Percentiles rank a stretch among this genome's conserved stretches.
phyloP scores from a whole-genome alignment of 2,797 vertebrate species.

The Pampus argenteus region DNA sequence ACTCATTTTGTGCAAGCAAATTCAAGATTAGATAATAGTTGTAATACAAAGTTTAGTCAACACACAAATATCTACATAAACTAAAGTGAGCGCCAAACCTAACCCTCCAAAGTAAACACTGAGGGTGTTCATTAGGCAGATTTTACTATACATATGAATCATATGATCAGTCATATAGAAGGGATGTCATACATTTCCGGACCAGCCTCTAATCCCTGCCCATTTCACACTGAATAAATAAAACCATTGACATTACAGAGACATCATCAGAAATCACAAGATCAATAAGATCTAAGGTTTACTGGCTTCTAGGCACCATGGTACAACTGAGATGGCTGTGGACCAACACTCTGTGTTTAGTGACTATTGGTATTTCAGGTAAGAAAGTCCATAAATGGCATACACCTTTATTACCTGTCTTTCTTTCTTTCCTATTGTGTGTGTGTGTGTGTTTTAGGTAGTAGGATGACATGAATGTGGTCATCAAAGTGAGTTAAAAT shows the following conservation, averaged over 20 bases:
- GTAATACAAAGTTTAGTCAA: slow-evolving; percentile 3
- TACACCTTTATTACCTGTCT: neutral
- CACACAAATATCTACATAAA: slow-evolving; percentile 16
- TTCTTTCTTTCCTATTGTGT: no score
- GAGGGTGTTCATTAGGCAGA: slow-evolving; percentile 30
- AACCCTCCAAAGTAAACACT: slow-evolving; percentile 45
- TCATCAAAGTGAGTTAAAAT: neutral
- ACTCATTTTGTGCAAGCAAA: slow-evolving; percentile 3
- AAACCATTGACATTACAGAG: slow-evolving; percentile 24
- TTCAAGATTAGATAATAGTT: slow-evolving; percentile 28
- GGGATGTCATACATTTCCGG: slow-evolving; percentile 45
- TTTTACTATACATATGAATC: slow-evolving; percentile 29
- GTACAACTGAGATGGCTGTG: slow-evolving; percentile 13
- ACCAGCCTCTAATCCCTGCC: slow-evolving; percentile 47
- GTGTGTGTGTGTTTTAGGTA: neutral
- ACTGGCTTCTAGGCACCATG: slow-evolving; percentile 48
- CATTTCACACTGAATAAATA: slow-evolving; percentile 37
- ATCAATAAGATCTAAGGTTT: neutral
- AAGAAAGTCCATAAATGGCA: slow-evolving; percentile 19
- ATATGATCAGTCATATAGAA: slow-evolving; percentile 1
- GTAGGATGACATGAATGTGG: neutral
- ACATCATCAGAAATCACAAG: neutral
- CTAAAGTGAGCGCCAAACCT: slow-evolving; percentile 22
- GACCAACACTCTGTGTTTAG: slow-evolving; percentile 30
- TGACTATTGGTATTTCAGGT: slow-evolving; percentile 53